These are phyloP conservation scores for Diadegma fenestrale DNA, from an alignment of 2,888 invertebrate genomes.

Conservation along the genomic window DNA sequence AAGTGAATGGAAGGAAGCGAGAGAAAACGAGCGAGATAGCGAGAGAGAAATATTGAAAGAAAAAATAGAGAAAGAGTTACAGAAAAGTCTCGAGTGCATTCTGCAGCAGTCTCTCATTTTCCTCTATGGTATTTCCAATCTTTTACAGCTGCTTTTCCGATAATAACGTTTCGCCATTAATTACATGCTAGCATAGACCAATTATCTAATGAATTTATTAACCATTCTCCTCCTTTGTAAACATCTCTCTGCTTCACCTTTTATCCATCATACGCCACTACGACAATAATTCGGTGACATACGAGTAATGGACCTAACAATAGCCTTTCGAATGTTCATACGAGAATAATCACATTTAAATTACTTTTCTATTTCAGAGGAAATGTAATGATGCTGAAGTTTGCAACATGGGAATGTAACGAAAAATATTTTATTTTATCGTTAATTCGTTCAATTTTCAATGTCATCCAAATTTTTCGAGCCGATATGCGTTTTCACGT, in stretches of 20 bases:
- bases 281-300: neutral
- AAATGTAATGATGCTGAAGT: too few relatives aligned
- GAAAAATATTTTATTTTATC: too few relatives aligned
- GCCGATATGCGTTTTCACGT: too few relatives aligned
- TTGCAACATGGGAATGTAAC: too few relatives aligned
- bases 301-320: neutral
- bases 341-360: neutral
- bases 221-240: conserved; percentile 18
- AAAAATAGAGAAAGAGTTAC: conserved; percentile 18
- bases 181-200: conserved; percentile 56
- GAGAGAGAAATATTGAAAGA: neutral
- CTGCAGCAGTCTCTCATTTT: conserved; percentile 35
- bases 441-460: too few relatives aligned
- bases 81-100: conserved; percentile 18
- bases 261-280: conserved; percentile 2
- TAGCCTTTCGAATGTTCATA: neutral
- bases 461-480: too few relatives aligned
- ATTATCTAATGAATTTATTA: conserved; percentile 62
- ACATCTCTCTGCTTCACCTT: conserved; percentile 24
- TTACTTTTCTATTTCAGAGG: neutral
- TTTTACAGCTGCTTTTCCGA: conserved; percentile 63
- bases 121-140: conserved; percentile 60
- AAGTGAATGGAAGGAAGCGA: conserved; percentile 10
- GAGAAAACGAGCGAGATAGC: conserved; percentile 19
- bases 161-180: conserved; percentile 60